Percentiles rank a stretch among this genome's conserved stretches.
phyloP scores from a whole-genome alignment of 2,113 vertebrate species.

The Podilymbus podiceps region DNA sequence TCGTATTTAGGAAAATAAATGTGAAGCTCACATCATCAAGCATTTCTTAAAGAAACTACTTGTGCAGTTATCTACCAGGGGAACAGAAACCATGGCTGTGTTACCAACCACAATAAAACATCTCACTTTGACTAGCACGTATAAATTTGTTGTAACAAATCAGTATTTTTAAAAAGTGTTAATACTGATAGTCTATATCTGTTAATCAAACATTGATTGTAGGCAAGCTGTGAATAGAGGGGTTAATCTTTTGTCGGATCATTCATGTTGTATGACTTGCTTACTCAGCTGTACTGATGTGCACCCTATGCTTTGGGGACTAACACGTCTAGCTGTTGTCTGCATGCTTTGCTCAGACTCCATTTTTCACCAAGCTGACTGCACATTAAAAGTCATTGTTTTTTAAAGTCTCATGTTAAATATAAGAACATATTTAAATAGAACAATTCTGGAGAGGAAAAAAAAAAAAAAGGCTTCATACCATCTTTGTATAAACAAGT shows the following conservation, averaged over 20 bases:
- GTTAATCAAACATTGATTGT: background rate
- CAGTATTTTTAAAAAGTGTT: background rate
- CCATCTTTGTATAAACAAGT: background rate
- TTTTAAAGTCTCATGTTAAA: background rate
- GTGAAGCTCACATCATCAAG: background rate
- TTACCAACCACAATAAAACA: background rate
- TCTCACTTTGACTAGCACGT: background rate
- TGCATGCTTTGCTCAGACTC: slow-evolving; percentile 9
- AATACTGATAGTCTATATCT: background rate
- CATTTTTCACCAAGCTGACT: background rate
- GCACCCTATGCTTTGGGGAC: background rate
- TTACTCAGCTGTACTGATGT: background rate
- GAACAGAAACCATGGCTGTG: background rate
- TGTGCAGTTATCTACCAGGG: background rate
- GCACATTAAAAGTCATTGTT: background rate
- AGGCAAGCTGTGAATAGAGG: background rate
- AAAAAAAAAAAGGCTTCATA: background rate
- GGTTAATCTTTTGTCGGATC: background rate
- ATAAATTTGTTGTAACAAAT: background rate
- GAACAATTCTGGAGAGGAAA: background rate
- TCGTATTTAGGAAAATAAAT: background rate
- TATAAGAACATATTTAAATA: background rate
- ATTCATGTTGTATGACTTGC: background rate
- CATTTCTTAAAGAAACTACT: background rate
- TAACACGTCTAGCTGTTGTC: background rate